These are phyloP conservation scores for Axinella damicornis DNA, from an alignment of 37 sponge, comb jelly and placozoan genomes.

Conservation along the genomic window DNA sequence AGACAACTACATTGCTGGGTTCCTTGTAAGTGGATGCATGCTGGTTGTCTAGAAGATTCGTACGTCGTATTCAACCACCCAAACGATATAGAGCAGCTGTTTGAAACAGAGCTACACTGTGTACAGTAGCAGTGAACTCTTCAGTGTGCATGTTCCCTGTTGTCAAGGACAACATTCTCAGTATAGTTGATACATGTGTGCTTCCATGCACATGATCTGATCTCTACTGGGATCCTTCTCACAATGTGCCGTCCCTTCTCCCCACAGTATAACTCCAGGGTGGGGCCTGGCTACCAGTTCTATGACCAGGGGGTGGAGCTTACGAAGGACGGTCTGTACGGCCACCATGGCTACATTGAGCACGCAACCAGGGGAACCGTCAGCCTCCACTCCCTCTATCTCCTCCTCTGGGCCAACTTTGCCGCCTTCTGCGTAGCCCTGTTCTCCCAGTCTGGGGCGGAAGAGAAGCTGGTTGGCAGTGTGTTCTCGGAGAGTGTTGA, in stretches of 20 bases:
- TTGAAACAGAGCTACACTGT: too few relatives aligned
- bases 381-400: slow-evolving; percentile 87
- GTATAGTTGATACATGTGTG: too few relatives aligned
- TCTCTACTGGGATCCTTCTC: too few relatives aligned
- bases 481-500: slow-evolving; percentile 67
- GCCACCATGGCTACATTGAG: slow-evolving; percentile 73
- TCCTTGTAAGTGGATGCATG: slow-evolving; percentile 57
- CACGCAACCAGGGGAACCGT: slow-evolving; percentile 75
- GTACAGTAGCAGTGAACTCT: too few relatives aligned
- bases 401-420: slow-evolving; percentile 81
- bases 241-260: not conserved
- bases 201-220: too few relatives aligned
- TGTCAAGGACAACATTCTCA: too few relatives aligned
- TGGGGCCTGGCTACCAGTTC: slow-evolving; percentile 45
- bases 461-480: slow-evolving; percentile 50
- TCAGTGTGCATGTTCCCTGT: too few relatives aligned
- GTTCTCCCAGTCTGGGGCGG: slow-evolving; percentile 68
- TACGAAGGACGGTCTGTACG: slow-evolving; percentile 78
- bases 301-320: slow-evolving; percentile 86
- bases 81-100: too few relatives aligned
- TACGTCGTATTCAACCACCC: too few relatives aligned
- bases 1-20: slow-evolving; percentile 64
- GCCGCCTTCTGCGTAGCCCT: slow-evolving; percentile 77
- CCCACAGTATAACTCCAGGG: slow-evolving; percentile 31
- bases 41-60: too few relatives aligned